Evolutionary conservation across 2,797 vertebrate genomes (phyloP).

Genomic region (Coluber constrictor): DNA sequence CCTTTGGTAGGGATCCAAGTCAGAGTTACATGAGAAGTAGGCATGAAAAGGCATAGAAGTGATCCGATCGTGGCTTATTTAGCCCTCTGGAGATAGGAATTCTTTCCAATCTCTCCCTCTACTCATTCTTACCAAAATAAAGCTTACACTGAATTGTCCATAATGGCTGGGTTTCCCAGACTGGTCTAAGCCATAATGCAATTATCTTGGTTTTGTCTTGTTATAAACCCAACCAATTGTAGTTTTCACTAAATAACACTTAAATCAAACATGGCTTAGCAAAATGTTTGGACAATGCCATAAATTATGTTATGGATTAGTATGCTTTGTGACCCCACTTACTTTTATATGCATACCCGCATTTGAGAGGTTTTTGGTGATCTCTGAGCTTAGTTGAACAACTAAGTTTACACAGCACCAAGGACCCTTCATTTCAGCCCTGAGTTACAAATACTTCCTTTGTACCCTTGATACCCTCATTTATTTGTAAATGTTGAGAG

Average conservation of each 20-base stretch:
- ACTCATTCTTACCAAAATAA: neutral
- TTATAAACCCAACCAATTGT: neutral
- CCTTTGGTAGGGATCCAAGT: neutral
- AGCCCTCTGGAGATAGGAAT: rapidly evolving
- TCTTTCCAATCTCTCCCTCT: neutral
- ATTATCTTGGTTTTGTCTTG: neutral
- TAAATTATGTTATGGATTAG: neutral
- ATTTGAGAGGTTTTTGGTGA: too few relatives aligned
- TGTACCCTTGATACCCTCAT: neutral
- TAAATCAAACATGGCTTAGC: neutral
- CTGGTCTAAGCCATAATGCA: neutral
- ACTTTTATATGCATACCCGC: neutral
- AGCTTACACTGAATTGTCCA: neutral
- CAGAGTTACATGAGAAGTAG: rapidly evolving
- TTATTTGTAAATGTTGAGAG: neutral
- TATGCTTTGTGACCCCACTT: neutral
- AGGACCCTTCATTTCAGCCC: neutral
- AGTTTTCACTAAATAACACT: neutral
- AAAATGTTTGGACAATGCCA: neutral
- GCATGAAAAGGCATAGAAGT: rapidly evolving
- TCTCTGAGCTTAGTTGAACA: too few relatives aligned
- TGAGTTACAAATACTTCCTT: neutral
- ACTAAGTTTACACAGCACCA: neutral
- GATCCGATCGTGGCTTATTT: rapidly evolving
- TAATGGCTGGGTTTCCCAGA: neutral